Evolutionary conservation across 2,888 invertebrate genomes (phyloP), one percentile per base, ranked within the genome.

Genomic region (Chaetoderma sp.): DNA sequence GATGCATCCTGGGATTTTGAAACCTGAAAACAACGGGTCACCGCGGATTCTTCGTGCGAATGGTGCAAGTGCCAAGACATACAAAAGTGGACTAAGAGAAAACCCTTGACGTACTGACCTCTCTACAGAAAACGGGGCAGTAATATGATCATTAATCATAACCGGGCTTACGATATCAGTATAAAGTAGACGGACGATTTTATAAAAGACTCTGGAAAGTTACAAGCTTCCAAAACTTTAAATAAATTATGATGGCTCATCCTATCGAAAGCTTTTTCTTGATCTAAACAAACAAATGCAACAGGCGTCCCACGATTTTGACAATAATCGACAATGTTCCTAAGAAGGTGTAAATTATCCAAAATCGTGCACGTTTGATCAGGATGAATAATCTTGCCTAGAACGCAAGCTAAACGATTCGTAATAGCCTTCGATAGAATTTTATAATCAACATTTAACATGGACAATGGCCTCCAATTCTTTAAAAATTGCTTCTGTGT

Each of bases 191-290:
- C 25, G 13, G 18, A 59, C 59, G 47, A 59, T 13, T 32, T 59
- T 23, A 47, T 27, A 30, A 59, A 59, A 47, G 59, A 59, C n/a
- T n/a, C 6, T 16, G 47, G 47, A 49, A 49, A 59, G n/a, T 42
- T 42, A 59, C 18, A 59, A 10, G 13, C 33, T 47, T 47, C 30
- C 8, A 49, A 47, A 30, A 28, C 13, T 18, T 18, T 47, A 30
- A 59, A 59, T 27, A 59, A n/a, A 28, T 30, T 49, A 13, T n/a
- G 18, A 59, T 47, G 47, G 25, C 47, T 59, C 5, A 63, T 59
- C 28, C 63, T 21, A 36, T 63, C 63, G 39, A 63, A 63, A 8
- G 63, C 63, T 28, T 63, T 63, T 21, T 50, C 57, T 59, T 63
- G 63, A 33, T 63, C 63, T 13, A 58, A 36, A 18, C 25, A 33